Evolutionary conservation across 2,888 invertebrate species (phyloP), one percentile per base, ranked within the genome.

Genomic region (Dynastes hyllus): DNA sequence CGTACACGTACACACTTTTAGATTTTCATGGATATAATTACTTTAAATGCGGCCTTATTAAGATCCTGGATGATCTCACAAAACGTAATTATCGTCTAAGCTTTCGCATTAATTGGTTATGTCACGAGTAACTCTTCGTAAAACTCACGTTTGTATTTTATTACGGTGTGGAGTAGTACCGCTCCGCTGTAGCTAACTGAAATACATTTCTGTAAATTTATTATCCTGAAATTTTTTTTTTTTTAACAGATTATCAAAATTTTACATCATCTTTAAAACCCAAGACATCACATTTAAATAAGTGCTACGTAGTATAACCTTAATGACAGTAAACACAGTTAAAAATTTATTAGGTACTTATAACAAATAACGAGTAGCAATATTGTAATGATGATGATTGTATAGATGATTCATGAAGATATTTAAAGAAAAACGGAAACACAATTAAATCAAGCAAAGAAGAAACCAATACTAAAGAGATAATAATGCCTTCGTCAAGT

Each of bases 31-130:
- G 71, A 73, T 73, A 70, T 70, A 73, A 73, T 73, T 73, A 58
- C 58, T 73, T 58, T 58, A 73, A 73, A 58, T 58, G 73, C 73
- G 58, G 73, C 73, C 73, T 73, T 73, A 73, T 73, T 73, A 73
- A 73, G 73, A 73, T 73, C 73, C 73, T 73, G 73, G 73, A 73
- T 73, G 73, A 73, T 73, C 73, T 73, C 73, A 73, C 27, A 51
- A 16, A 50, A 29, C 58, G 45, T 73, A 73, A 73, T 73, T 73
- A 73, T 37, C 73, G 58, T 73, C 73, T 73, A 58, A 22, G 58
- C 58, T 73, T 61, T 73, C 73, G 40, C 58, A 58, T 73, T 73
- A 73, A 73, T 73, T 73, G 73, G 58, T 73, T 73, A 58, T 73
- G 73, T 73, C 73, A 73, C 73, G 73, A 73, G 73, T 55, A 37